These are phyloP conservation scores for Muraenolepis orangiensis DNA, from an alignment of 2,797 vertebrate genomes.

Conservation along the genomic window DNA sequence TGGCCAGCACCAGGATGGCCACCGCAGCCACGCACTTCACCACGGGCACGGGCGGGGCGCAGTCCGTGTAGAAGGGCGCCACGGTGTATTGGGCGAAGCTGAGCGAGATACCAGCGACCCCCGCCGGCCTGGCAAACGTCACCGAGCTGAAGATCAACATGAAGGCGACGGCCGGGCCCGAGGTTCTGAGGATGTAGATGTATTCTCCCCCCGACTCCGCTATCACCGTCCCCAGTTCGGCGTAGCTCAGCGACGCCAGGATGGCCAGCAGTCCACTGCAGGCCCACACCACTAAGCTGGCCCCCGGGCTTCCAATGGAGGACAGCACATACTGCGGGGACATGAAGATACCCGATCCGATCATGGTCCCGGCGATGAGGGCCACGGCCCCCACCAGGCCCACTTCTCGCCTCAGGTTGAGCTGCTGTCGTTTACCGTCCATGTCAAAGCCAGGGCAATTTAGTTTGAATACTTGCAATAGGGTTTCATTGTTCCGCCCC, in stretches of 20 bases:
- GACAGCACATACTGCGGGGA: constrained; percentile 80
- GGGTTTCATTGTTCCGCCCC: not conserved
- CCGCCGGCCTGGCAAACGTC: constrained; percentile 78
- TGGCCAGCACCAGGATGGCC: constrained; percentile 72
- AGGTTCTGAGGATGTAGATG: constrained; percentile 82
- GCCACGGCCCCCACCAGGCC: constrained; percentile 80
- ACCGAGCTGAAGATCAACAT: constrained; percentile 77
- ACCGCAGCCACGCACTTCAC: constrained; percentile 73
- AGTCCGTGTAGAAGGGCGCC: constrained; percentile 79
- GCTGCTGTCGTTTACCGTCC: constrained; percentile 23
- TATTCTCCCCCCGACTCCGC: constrained; percentile 86
- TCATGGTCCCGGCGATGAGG: constrained; percentile 83
- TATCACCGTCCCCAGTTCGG: constrained; percentile 85
- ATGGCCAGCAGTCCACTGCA: constrained; percentile 75
- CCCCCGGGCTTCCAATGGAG: constrained; percentile 79
- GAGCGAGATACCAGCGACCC: constrained; percentile 75
- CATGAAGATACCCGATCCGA: constrained; percentile 89
- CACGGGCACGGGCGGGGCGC: constrained; percentile 65
- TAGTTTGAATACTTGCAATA: not conserved
- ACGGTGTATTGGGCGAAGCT: constrained; percentile 79
- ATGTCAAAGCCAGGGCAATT: not conserved
- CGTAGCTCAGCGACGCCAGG: constrained; percentile 79
- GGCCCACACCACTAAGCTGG: constrained; percentile 83
- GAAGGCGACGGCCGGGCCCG: constrained; percentile 80
- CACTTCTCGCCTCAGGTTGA: constrained; percentile 77